Conservation (phyloP, 2,888 invertebrate genomes). For the Diaperis boleti region DNA sequence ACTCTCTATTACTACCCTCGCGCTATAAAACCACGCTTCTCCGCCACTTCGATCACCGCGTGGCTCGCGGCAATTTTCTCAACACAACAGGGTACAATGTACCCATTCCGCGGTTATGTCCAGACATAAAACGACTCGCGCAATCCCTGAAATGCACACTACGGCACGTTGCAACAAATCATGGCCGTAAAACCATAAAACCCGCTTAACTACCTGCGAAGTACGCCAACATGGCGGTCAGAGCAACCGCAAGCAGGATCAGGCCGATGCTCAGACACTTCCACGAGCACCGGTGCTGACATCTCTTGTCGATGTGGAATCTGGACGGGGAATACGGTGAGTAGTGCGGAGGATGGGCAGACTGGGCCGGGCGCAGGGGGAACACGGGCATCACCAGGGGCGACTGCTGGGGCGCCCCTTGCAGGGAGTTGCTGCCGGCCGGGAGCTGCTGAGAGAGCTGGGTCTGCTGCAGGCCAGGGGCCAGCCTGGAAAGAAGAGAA, state of each 20-base stretch:
- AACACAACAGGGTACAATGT: conserved; percentile 21
- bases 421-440: conserved; percentile 74
- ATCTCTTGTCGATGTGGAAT: conserved; percentile 94
- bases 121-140: conserved; percentile 22
- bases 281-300: conserved; percentile 96
- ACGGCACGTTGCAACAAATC: conserved; percentile 32
- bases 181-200: conserved; percentile 26
- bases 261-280: conserved; percentile 95
- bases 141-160: conserved; percentile 34
- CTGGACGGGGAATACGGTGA: conserved; percentile 93
- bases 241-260: conserved; percentile 89
- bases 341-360: conserved; percentile 77
- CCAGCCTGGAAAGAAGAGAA: conserved; percentile 66
- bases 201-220: conserved; percentile 82
- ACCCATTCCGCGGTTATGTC: conserved; percentile 34
- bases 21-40: conserved; percentile 12
- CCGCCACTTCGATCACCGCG: not conserved
- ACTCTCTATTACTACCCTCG: not conserved
- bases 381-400: conserved; percentile 91
- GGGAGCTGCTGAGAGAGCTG: conserved; percentile 71
- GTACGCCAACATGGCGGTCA: conserved; percentile 94
- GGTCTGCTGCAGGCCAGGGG: conserved; percentile 68
- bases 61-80: conserved; percentile 28
- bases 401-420: conserved; percentile 77
- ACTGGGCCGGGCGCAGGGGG: conserved; percentile 76